A percentile compares a stretch with the other conserved stretches of the same genome.
Evolutionary conservation across 1,140 invertebrate genomes (phyloP).

Genomic region (Ceratina australensis): DNA sequence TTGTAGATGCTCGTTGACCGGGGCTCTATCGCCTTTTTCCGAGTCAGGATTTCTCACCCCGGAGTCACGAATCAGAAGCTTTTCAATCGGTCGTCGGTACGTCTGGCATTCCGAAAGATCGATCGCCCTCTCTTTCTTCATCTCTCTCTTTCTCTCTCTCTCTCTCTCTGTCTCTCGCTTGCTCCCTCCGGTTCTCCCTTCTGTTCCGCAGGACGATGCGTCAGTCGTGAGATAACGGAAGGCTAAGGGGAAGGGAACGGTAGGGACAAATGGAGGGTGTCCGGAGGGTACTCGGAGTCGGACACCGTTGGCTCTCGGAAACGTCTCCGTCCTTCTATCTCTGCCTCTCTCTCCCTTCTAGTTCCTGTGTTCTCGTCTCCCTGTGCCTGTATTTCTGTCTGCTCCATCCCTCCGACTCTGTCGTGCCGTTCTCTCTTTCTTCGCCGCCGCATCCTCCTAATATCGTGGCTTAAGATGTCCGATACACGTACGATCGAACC

Average conservation of each 20-base stretch:
- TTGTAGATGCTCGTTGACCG: constrained; percentile 31
- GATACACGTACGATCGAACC: constrained; percentile 60
- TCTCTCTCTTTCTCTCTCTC: constrained; percentile 27
- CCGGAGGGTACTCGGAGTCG: constrained; percentile 60
- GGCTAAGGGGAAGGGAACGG: constrained; percentile 51
- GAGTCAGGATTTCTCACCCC: constrained; percentile 52
- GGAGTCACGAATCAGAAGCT: constrained; percentile 62
- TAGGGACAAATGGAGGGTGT: constrained; percentile 64
- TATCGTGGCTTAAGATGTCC: constrained; percentile 62
- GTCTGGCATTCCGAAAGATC: constrained; percentile 61
- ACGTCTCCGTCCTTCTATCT: constrained; percentile 35
- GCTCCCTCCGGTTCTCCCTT: constrained; percentile 23
- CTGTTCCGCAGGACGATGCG: constrained; percentile 55
- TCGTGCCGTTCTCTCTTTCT: constrained; percentile 18
- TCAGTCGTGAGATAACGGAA: constrained; percentile 59
- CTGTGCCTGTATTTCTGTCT: constrained; percentile 23
- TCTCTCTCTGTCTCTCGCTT: too few species aligned
- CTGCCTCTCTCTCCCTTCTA: constrained; percentile 10
- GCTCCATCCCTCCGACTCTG: background rate
- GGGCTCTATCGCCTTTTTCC: background rate
- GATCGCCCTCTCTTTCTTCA: constrained; percentile 49
- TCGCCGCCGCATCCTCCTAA: constrained; percentile 39
- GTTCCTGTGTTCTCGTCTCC: background rate
- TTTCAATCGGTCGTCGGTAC: constrained; percentile 62
- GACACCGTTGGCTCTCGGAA: constrained; percentile 58